Percentiles rank a stretch among this genome's conserved stretches.
Conservation (phyloP, 2,113 vertebrate species). For the Ctenomys sociabilis region DNA sequence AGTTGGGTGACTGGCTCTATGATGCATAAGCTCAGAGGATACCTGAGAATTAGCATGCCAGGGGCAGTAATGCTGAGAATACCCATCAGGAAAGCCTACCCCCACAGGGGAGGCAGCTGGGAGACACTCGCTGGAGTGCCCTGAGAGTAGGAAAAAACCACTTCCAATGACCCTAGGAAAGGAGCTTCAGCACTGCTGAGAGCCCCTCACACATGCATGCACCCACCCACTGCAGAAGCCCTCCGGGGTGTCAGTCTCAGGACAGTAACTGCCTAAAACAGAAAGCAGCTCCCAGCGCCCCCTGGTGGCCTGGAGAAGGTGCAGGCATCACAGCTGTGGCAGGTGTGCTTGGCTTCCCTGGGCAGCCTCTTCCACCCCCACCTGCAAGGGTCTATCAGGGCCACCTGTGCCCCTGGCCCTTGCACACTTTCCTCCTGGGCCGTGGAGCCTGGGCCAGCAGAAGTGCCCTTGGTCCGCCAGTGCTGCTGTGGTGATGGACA, state of each 20-base stretch:
- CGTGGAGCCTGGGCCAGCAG: not conserved
- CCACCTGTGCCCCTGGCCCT: not conserved
- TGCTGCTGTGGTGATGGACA: not conserved
- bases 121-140: not conserved
- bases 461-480: not conserved
- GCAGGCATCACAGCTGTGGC: not conserved
- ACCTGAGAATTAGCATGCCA: constrained; percentile 32
- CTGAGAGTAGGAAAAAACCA: constrained; percentile 19
- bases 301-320: not conserved
- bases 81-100: not conserved
- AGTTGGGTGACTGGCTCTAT: not conserved
- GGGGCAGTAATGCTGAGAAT: not conserved
- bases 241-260: not conserved
- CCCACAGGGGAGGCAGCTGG: not conserved
- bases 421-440: not conserved
- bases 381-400: too few relatives aligned
- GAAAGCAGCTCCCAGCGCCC: not conserved
- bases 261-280: not conserved
- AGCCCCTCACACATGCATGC: not conserved
- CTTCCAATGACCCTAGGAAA: not conserved
- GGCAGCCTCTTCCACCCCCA: not conserved
- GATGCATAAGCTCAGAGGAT: not conserved
- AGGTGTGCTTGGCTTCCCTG: not conserved
- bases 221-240: not conserved
- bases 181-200: not conserved